Evolutionary conservation across 2,797 vertebrate species (phyloP).

Genomic region (Xenopus petersii): DNA sequence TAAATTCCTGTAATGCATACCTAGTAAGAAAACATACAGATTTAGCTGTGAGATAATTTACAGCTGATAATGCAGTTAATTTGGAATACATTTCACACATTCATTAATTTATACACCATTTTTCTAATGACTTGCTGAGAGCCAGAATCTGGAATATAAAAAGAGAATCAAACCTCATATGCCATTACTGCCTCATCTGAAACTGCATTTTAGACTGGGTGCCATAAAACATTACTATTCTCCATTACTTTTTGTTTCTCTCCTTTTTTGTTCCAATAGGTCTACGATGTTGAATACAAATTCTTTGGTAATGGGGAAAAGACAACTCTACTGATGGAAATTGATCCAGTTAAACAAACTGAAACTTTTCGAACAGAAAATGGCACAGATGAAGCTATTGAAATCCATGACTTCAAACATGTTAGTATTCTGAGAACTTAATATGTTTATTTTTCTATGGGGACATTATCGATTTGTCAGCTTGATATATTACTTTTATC

Average conservation of each 20-base stretch:
- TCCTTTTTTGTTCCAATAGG: constrained; percentile 61
- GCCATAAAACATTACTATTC: constrained; percentile 28
- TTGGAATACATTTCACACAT: not conserved
- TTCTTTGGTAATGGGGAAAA: constrained; percentile 80
- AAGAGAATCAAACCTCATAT: not conserved
- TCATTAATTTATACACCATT: constrained; percentile 9
- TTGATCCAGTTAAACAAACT: constrained; percentile 73
- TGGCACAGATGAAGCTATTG: constrained; percentile 82
- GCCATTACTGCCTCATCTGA: constrained; percentile 21
- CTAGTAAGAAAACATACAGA: not conserved
- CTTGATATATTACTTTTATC: not conserved
- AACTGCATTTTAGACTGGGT: constrained; percentile 19
- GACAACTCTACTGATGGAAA: constrained; percentile 87
- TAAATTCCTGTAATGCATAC: too few species aligned
- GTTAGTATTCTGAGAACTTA: constrained; percentile 62
- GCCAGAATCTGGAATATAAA: constrained; percentile 28
- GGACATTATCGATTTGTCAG: not conserved
- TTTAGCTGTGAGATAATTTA: not conserved
- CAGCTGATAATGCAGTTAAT: not conserved
- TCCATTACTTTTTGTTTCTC: constrained; percentile 8
- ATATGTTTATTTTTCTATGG: constrained; percentile 5
- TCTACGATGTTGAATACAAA: constrained; percentile 86
- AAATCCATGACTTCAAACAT: constrained; percentile 94
- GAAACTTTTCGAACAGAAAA: constrained; percentile 89
- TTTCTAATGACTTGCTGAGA: constrained; percentile 14